Evolutionary conservation across 2,888 invertebrate genomes (phyloP).

Genomic region (Acanthococcus lagerstroemiae): DNA sequence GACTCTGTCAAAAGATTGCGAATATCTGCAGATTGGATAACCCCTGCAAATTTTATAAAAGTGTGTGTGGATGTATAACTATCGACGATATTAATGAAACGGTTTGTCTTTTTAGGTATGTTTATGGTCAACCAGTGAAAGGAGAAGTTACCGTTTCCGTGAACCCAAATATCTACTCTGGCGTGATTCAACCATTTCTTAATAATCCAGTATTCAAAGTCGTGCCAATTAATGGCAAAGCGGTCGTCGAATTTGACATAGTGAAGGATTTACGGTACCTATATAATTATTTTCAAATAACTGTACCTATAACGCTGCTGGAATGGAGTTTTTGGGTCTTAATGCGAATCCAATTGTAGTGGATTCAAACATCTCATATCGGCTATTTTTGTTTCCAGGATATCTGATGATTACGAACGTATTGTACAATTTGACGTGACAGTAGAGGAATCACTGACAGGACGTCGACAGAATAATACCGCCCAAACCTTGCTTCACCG

Average conservation of each 20-base stretch:
- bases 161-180: slow-evolving; percentile 70
- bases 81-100: too few relatives aligned
- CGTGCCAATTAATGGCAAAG: slow-evolving; percentile 60
- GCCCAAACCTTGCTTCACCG: slow-evolving; percentile 64
- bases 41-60: too few relatives aligned
- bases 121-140: slow-evolving; percentile 74
- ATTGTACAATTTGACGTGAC: slow-evolving; percentile 76
- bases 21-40: too few relatives aligned
- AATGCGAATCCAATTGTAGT: too few relatives aligned
- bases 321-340: too few relatives aligned
- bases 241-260: slow-evolving; percentile 66
- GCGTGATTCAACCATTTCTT: slow-evolving; percentile 67
- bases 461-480: slow-evolving; percentile 69
- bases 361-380: not conserved
- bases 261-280: slow-evolving; percentile 52
- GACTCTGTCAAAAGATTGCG: too few relatives aligned
- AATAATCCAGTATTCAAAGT: slow-evolving; percentile 49
- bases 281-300: too few relatives aligned
- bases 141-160: slow-evolving; percentile 77
- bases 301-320: too few relatives aligned
- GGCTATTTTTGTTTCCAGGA: slow-evolving; percentile 42
- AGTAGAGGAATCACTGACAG: slow-evolving; percentile 80
- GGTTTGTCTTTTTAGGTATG: too few relatives aligned
- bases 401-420: slow-evolving; percentile 70
- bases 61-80: too few relatives aligned